phyloP scores from a whole-genome alignment of 2,797 vertebrate species.

The Australoheros facetus region DNA sequence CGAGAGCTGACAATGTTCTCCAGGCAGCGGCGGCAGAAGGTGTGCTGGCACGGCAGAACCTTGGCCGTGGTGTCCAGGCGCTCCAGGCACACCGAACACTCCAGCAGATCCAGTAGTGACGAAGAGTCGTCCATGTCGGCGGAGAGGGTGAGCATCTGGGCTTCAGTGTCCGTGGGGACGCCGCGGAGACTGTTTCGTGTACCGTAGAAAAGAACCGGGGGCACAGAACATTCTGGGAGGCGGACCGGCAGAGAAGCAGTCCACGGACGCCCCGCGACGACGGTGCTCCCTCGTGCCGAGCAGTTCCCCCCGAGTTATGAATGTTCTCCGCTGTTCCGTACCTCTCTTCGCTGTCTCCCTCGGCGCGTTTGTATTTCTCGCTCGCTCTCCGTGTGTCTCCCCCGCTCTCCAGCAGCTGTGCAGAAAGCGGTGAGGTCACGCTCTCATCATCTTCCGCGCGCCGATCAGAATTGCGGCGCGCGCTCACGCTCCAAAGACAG shows the following conservation, averaged over 20 bases:
- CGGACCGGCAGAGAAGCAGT: slow-evolving; percentile 38
- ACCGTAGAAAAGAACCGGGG: slow-evolving; percentile 50
- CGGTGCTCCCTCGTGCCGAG: slow-evolving; percentile 41
- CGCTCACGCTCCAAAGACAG: slow-evolving; percentile 51
- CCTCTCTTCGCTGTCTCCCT: slow-evolving; percentile 21
- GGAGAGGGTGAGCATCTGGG: slow-evolving; percentile 77
- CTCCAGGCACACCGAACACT: slow-evolving; percentile 97
- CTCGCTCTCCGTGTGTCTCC: slow-evolving; percentile 4
- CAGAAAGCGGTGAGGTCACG: slow-evolving; percentile 82
- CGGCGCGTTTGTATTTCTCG: slow-evolving; percentile 34
- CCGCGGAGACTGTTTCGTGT: slow-evolving; percentile 62
- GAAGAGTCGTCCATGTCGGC: slow-evolving; percentile 95
- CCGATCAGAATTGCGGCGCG: slow-evolving; percentile 60
- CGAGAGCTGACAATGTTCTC: slow-evolving; percentile 95
- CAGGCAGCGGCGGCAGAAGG: slow-evolving; percentile 97
- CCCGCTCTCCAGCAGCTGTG: slow-evolving; percentile 74
- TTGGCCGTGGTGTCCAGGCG: slow-evolving; percentile 94
- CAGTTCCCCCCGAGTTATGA: slow-evolving; percentile 33
- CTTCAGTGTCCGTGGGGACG: slow-evolving; percentile 67
- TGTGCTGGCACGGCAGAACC: slow-evolving; percentile 97
- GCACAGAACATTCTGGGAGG: slow-evolving; percentile 73
- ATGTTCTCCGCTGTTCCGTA: slow-evolving; percentile 29
- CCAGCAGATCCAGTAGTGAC: slow-evolving; percentile 93
- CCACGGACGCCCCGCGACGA: slow-evolving; percentile 45
- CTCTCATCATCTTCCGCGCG: slow-evolving; percentile 73